Conservation (phyloP, 1,140 invertebrate species). For the Pseudomyrmex gracilis region DNA sequence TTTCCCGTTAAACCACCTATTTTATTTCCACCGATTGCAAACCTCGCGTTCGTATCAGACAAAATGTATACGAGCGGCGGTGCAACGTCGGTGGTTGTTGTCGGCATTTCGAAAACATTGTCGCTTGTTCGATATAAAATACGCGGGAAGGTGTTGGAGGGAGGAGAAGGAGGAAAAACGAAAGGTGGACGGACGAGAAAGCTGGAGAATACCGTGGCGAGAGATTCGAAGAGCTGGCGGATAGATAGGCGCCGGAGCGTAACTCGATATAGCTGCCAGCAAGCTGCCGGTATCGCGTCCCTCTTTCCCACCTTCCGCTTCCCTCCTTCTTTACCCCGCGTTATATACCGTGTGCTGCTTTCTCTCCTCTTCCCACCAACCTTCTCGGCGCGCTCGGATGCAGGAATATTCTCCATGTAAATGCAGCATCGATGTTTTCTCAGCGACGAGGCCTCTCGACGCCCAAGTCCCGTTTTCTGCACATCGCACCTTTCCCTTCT, state of each 20-base stretch:
- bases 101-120: slow-evolving; percentile 66
- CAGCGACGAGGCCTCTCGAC: slow-evolving; percentile 65
- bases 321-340: neutral
- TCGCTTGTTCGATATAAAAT: slow-evolving; percentile 65
- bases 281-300: slow-evolving; percentile 73
- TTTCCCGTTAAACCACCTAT: neutral
- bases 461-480: neutral
- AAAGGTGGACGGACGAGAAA: slow-evolving; percentile 26
- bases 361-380: slow-evolving; percentile 1
- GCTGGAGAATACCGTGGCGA: slow-evolving; percentile 47
- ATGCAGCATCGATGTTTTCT: slow-evolving; percentile 74
- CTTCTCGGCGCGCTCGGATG: slow-evolving; percentile 64
- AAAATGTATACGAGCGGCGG: slow-evolving; percentile 53
- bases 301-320: slow-evolving; percentile 50
- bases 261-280: slow-evolving; percentile 77
- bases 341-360: slow-evolving; percentile 6
- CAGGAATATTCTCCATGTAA: slow-evolving; percentile 73
- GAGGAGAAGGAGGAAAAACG: neutral
- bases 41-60: slow-evolving; percentile 39
- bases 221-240: slow-evolving; percentile 61
- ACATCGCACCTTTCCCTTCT: slow-evolving; percentile 11
- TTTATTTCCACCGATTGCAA: slow-evolving; percentile 29
- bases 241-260: slow-evolving; percentile 76
- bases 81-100: slow-evolving; percentile 41
- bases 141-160: neutral